Evolutionary conservation across 2,888 invertebrate species (phyloP), one percentile per base, ranked within the genome.

Genomic region (Archips xylosteana): DNA sequence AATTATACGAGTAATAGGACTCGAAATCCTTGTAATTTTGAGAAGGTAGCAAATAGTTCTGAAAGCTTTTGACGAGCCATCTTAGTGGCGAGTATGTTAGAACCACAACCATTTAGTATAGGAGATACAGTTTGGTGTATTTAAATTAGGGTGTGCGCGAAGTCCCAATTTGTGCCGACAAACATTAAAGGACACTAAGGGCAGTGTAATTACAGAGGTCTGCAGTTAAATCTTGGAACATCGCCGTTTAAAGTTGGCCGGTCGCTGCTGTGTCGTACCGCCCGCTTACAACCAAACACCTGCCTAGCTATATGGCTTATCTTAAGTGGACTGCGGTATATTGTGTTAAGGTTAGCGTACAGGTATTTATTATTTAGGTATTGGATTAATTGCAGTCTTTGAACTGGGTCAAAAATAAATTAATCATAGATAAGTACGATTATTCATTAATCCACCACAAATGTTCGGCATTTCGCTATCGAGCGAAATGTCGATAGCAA

Each of bases 201-300:
- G 82, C 84, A 80, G 83, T 81, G 82, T 87, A 87, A 87, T 89
- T 87, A 85, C 80, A 78, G 75, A 79, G 81, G 82, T 81, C 78
- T 78, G 82, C 80, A 84, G 81, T 87, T 85, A 84, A 88, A 84
- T 85, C 85, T 85, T 84, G 83, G 71, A 82, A 81, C 76, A 81
- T 80, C 78, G 80, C 76, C 75, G 71, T 78, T 84, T 82, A 76
- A 79, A 83, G 80, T 82, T 81, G 80, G 76, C 76, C 77, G 80
- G 75, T 76, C 75, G 78, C 82, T 82, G 78, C 82, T 81, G 71
- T 71, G 75, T 66, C 76, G 76, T 77, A 65, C 47, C n/a, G 47
- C 0, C 73, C 75, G 77, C 75, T 82, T 15, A 54, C 65, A 36
- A 15, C 67, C 54, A 59, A 64, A 63, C 68, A 73, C 73, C 68